phyloP scores from a whole-genome alignment of 2,113 vertebrate species.

The Stegostoma tigrinum region DNA sequence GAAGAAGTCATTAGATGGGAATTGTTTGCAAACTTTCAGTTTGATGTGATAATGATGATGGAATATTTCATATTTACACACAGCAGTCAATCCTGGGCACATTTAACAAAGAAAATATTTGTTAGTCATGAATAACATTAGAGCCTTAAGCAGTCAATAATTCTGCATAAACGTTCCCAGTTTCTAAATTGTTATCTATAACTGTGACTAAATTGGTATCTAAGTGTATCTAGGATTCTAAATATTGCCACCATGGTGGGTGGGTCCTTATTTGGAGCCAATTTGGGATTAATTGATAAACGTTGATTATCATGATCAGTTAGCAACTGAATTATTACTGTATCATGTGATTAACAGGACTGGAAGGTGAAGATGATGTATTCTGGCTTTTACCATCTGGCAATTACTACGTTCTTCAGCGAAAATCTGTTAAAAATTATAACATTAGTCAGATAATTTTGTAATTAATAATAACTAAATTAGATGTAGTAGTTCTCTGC shows the following conservation, averaged over 20 bases:
- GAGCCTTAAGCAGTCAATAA: background rate
- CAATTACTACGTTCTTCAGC: background rate
- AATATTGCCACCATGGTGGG: background rate
- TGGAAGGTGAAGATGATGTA: background rate
- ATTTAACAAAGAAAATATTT: background rate
- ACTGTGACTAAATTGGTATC: background rate
- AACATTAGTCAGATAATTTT: background rate
- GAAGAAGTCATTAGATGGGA: constrained; percentile 7
- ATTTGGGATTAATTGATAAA: background rate
- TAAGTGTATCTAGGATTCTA: background rate
- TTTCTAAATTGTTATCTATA: background rate
- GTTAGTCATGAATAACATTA: background rate
- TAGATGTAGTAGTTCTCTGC: background rate
- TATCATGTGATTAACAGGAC: background rate
- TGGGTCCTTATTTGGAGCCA: background rate
- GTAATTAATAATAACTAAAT: background rate
- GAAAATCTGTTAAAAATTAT: background rate
- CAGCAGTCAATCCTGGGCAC: background rate
- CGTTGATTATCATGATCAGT: background rate
- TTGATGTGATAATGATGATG: constrained; percentile 28
- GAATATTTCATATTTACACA: constrained; percentile 32
- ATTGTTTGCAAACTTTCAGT: constrained; percentile 12
- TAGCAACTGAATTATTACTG: background rate
- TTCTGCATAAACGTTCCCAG: background rate
- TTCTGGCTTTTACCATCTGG: background rate